Evolutionary conservation across 2,113 vertebrate species (phyloP).

Genomic region (Elaphurus davidianus): DNA sequence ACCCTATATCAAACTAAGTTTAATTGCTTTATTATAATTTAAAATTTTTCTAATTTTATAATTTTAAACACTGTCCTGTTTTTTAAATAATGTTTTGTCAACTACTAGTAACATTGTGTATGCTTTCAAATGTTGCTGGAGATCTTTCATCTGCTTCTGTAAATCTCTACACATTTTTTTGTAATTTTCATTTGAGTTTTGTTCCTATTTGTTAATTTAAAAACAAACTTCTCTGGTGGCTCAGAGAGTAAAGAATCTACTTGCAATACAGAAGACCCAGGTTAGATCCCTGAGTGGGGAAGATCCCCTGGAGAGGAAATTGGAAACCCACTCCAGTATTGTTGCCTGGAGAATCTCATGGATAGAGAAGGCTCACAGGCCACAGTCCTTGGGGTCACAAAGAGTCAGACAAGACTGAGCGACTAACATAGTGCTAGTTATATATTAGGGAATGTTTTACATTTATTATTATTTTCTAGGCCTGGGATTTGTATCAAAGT

Average conservation of each 20-base stretch:
- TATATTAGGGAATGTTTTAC: background rate
- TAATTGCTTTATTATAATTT: background rate
- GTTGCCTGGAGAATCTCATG: background rate
- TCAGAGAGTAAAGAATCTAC: background rate
- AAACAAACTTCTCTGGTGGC: background rate
- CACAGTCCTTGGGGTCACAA: background rate
- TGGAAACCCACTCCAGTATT: background rate
- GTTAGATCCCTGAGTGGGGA: background rate
- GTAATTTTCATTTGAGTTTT: background rate
- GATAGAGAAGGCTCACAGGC: fast-evolving
- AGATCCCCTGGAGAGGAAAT: background rate
- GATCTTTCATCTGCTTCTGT: background rate
- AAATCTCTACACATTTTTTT: background rate
- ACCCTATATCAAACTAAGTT: background rate
- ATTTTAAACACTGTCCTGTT: background rate
- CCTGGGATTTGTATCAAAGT: background rate
- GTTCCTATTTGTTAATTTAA: background rate
- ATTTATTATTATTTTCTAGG: background rate
- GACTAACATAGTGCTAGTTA: background rate
- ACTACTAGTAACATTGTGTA: background rate
- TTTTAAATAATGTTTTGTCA: background rate
- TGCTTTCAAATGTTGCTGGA: background rate
- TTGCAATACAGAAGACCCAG: background rate
- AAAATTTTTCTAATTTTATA: background rate
- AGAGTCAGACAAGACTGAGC: background rate